Evolutionary conservation across 2,888 invertebrate species (phyloP), one percentile per base, ranked within the genome.

Genomic region (Brachylomia viminalis): DNA sequence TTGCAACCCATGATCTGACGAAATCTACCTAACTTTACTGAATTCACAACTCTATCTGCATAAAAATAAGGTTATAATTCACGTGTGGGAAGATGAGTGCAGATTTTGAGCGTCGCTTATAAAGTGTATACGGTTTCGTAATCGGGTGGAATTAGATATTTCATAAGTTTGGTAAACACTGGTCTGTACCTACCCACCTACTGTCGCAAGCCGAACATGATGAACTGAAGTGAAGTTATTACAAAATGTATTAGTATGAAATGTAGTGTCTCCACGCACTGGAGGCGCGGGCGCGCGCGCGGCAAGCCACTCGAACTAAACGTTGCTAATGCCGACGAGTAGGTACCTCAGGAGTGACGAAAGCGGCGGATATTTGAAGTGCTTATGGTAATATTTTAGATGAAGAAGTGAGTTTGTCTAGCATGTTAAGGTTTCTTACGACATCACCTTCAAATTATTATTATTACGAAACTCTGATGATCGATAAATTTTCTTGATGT

Each of bases 1-100:
- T 86, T 85, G 85, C 82, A 85, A 87, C 72, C 72, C 80, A 83
- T 47, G 38, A 79, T 77, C 59, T 82, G 70, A 72, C 58, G 65
- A 86, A 77, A 77, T 70, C 47, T 13, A 42, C 23, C 56, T 45
- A 58, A 73, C 30, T 62, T n/a, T 33, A 70, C 52, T 49, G 59
- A 66, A 87, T 65, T 78, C 30, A 30, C 75, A 72, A 74, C 83
- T 66, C 70, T 83, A 80, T 65, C 10, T 11, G 13, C 61, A 45
- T 52, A 47, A 30, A 30, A 30, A 27, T 72, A 80, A 61, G 33
- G 74, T 76, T 72, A 45, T 49, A 52, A 75, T 72, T 74, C 15
- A 62, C 27, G 42, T 80, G 75, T 49, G 66, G 27, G 15, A 27
- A 33, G 52, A 71, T 75, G n/a, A 59, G 59, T 38, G 38, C 70